A percentile compares a stretch with the other conserved stretches of the same genome.
These are phyloP conservation scores for Epirrhoe alternata DNA, from an alignment of 2,888 invertebrate genomes.

Conservation along the genomic window DNA sequence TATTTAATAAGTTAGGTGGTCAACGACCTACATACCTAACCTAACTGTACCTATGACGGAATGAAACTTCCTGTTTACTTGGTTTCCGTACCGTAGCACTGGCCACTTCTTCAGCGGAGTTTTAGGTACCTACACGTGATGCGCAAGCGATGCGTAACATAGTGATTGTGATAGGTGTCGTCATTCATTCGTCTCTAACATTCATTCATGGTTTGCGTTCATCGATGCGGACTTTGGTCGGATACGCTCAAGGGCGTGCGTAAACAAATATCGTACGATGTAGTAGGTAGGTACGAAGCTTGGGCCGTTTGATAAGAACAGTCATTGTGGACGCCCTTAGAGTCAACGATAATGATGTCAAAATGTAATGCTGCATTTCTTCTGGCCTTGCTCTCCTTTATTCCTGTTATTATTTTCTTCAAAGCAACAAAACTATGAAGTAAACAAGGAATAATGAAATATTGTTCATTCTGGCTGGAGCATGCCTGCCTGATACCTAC, in stretches of 20 bases:
- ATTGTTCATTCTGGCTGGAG: conserved; percentile 4
- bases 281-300: conserved; percentile 25
- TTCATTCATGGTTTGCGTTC: conserved; percentile 55
- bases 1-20: conserved; percentile 45
- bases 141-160: conserved; percentile 11
- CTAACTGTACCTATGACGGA: conserved; percentile 39
- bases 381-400: conserved; percentile 26
- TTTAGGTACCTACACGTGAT: conserved; percentile 9
- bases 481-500: conserved; percentile 36
- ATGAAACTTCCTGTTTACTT: conserved; percentile 58
- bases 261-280: conserved; percentile 46
- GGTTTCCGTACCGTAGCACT: conserved; percentile 34
- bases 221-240: conserved; percentile 45
- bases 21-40: conserved; percentile 54
- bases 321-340: conserved; percentile 31
- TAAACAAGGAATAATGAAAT: not conserved
- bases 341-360: conserved; percentile 12
- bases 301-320: conserved; percentile 32
- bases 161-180: conserved; percentile 40
- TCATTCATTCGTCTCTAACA: conserved; percentile 38
- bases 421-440: not conserved
- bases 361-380: conserved; percentile 18
- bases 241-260: conserved; percentile 72
- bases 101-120: conserved; percentile 25
- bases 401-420: not conserved